Evolutionary conservation across 2,113 vertebrate species (phyloP).

Genomic region (Xyrauchen texanus): DNA sequence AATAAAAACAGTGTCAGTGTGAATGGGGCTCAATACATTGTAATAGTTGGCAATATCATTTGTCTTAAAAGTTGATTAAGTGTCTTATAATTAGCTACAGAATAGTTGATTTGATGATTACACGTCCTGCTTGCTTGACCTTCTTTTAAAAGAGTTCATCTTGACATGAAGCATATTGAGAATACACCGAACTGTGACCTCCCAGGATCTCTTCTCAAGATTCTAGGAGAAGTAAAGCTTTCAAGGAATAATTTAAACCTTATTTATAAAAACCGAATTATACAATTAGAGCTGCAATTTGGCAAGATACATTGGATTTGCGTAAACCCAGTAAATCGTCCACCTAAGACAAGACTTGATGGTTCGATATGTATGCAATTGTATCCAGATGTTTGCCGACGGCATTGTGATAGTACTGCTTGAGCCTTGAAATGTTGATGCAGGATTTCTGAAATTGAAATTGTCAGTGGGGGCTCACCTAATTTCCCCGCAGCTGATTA

Average conservation of each 20-base stretch:
- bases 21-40: too few species aligned
- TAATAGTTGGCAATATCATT: too few species aligned
- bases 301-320: slow-evolving; percentile 59
- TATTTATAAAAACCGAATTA: slow-evolving; percentile 64
- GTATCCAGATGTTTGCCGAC: slow-evolving; percentile 84
- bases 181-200: slow-evolving; percentile 31
- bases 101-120: too few species aligned
- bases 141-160: too few species aligned
- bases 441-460: slow-evolving; percentile 83
- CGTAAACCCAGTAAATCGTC: slow-evolving; percentile 56
- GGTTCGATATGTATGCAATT: slow-evolving; percentile 86
- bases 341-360: slow-evolving; percentile 80
- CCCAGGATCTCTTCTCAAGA: slow-evolving; percentile 39
- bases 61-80: too few species aligned
- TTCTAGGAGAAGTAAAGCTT: slow-evolving; percentile 54
- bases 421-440: slow-evolving; percentile 79
- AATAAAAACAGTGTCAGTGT: too few species aligned
- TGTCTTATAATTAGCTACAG: too few species aligned
- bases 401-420: slow-evolving; percentile 73
- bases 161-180: too few species aligned
- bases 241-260: slow-evolving; percentile 56
- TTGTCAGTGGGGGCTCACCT: slow-evolving; percentile 93
- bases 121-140: too few species aligned
- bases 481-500: slow-evolving; percentile 93
- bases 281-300: slow-evolving; percentile 62